phyloP scores from a whole-genome alignment of 2,888 invertebrate genomes.

The Netelia melanura region DNA sequence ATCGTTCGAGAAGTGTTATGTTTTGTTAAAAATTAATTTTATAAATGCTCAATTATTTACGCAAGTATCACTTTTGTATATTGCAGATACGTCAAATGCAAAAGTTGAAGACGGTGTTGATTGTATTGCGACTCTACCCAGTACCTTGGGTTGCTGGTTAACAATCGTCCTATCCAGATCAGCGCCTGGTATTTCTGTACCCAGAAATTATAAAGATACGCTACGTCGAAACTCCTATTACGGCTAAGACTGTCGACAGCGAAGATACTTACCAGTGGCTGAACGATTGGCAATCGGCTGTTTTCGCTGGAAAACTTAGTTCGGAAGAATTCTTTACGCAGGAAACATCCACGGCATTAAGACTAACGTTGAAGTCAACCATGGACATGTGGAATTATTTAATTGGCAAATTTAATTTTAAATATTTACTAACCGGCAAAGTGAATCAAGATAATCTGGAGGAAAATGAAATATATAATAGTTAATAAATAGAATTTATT shows the following conservation, averaged over 20 bases:
- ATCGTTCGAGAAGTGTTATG: not conserved
- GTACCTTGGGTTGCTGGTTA: conserved; percentile 19
- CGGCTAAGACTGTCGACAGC: conserved; percentile 1
- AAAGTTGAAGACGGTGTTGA: not conserved
- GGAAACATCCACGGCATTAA: not conserved
- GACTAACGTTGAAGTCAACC: not conserved
- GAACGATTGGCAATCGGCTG: not conserved
- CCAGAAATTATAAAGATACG: not conserved
- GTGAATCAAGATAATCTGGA: not conserved
- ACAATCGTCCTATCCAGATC: conserved; percentile 1
- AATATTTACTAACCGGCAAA: not conserved
- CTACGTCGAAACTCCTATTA: not conserved
- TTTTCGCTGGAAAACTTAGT: not conserved
- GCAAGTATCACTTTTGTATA: not conserved
- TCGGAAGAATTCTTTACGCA: not conserved
- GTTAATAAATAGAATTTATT: not conserved
- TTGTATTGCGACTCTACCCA: conserved; percentile 2
- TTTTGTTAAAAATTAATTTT: not conserved
- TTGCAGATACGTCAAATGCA: conserved; percentile 12
- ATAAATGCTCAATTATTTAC: not conserved
- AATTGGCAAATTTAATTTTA: not conserved
- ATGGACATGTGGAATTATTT: not conserved
- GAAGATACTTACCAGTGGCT: not conserved
- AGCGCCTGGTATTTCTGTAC: conserved; percentile 24
- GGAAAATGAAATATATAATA: not conserved